Evolutionary conservation across 92 coral and sea anemone species (phyloP).

Genomic region (Palythoa caribaeorum): DNA sequence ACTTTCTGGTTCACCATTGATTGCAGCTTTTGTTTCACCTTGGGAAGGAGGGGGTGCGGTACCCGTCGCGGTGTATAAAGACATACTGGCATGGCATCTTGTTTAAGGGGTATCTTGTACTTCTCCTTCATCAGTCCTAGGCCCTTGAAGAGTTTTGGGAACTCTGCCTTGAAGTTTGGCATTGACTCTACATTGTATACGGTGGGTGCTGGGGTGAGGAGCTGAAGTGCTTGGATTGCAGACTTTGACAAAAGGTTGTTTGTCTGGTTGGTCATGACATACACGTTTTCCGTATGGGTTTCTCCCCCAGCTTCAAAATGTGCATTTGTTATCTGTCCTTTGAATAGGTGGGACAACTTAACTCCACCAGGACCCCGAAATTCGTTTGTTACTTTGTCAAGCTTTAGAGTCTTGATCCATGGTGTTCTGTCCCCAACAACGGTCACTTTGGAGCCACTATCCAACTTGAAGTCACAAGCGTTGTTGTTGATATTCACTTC

Average conservation of each 20-base stretch:
- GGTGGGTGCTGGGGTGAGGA: constrained; percentile 33
- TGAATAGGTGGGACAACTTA: constrained; percentile 55
- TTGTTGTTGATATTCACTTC: constrained; percentile 31
- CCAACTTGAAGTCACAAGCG: constrained; percentile 43
- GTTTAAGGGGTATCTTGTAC: constrained; percentile 1
- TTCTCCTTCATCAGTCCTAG: background rate
- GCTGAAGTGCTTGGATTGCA: constrained; percentile 55
- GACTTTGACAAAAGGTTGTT: constrained; percentile 53
- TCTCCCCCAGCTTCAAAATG: constrained; percentile 39
- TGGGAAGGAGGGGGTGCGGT: background rate
- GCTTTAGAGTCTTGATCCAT: constrained; percentile 32
- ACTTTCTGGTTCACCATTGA: constrained; percentile 4
- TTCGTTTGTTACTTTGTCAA: constrained; percentile 43
- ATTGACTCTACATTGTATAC: constrained; percentile 39
- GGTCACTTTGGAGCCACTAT: constrained; percentile 52
- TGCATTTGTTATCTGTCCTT: constrained; percentile 54
- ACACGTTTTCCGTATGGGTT: constrained; percentile 47
- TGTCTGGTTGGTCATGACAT: constrained; percentile 51
- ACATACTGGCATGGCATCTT: background rate
- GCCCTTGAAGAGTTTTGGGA: constrained; percentile 13
- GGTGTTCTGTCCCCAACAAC: constrained; percentile 38
- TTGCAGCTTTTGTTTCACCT: background rate
- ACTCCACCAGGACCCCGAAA: constrained; percentile 57
- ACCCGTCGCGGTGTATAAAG: background rate
- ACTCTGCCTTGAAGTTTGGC: constrained; percentile 56